Evolutionary conservation across 2,797 vertebrate species (phyloP).

Genomic region (Leptatherina wallacei): DNA sequence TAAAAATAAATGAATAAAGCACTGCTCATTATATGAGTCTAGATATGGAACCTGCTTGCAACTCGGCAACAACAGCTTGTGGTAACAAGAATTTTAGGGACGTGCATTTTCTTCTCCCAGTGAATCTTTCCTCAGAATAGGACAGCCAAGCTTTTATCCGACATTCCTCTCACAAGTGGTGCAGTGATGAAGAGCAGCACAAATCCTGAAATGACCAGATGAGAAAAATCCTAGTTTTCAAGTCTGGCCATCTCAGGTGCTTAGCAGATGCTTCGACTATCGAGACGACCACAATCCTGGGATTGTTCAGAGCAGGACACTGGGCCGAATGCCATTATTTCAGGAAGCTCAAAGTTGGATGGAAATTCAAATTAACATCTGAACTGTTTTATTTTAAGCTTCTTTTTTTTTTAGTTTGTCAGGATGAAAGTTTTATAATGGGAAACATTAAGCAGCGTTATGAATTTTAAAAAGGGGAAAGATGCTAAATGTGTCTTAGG

Average conservation of each 20-base stretch:
- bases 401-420: conserved; percentile 15
- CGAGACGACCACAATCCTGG: conserved; percentile 55
- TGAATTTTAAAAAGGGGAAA: background rate
- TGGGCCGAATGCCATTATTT: conserved; percentile 33
- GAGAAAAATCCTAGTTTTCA: conserved; percentile 48
- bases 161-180: conserved; percentile 46
- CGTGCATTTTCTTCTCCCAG: conserved; percentile 31
- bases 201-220: conserved; percentile 39
- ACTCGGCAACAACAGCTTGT: conserved; percentile 13
- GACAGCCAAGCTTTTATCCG: conserved; percentile 35
- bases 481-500: background rate
- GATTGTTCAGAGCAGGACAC: conserved; percentile 56
- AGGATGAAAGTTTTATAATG: background rate
- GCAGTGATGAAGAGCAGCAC: conserved; percentile 41
- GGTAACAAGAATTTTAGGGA: conserved; percentile 40
- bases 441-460: background rate
- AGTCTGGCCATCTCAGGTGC: conserved; percentile 61
- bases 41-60: conserved; percentile 51
- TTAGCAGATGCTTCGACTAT: conserved; percentile 68
- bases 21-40: conserved; percentile 22
- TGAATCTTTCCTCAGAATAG: conserved; percentile 21
- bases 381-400: background rate
- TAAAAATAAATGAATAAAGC: conserved; percentile 12
- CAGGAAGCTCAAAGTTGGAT: conserved; percentile 31
- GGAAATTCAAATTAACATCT: conserved; percentile 17